Evolutionary conservation across 2,113 vertebrate species (phyloP).

Genomic region (Clinocottus analis): DNA sequence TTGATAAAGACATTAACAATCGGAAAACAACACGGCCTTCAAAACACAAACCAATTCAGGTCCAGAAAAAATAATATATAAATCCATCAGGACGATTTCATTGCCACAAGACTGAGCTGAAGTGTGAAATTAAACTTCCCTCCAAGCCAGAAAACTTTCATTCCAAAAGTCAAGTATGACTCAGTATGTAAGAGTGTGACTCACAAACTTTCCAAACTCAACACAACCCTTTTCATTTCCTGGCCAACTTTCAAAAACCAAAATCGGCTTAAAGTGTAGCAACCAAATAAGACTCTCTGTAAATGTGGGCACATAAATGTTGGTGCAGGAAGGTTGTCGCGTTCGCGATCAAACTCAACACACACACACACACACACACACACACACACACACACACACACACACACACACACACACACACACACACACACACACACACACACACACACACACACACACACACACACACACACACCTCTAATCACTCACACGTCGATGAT

Average conservation of each 20-base stretch:
- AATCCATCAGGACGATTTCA: background rate
- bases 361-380: constrained; percentile 13
- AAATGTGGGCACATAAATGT: constrained; percentile 1
- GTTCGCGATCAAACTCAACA: constrained; percentile 1
- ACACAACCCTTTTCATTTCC: background rate
- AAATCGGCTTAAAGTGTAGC: constrained; percentile 3
- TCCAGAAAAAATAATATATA: background rate
- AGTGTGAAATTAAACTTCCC: constrained; percentile 22
- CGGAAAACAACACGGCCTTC: background rate
- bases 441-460: constrained; percentile 13
- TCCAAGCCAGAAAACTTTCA: background rate
- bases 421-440: constrained; percentile 13
- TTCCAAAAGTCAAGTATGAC: constrained; percentile 29
- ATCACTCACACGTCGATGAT: constrained; percentile 4
- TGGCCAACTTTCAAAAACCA: background rate
- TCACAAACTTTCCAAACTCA: constrained; percentile 44
- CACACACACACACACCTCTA: constrained; percentile 6
- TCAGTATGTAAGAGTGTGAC: constrained; percentile 24
- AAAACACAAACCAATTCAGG: background rate
- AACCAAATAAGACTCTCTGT: background rate
- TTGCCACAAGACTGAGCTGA: constrained; percentile 12
- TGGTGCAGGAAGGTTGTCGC: background rate
- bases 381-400: constrained; percentile 13
- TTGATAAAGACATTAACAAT: background rate
- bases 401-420: constrained; percentile 13